A percentile compares a stretch with the other conserved stretches of the same genome.
These are phyloP conservation scores for Branchipolynoe longqiensis DNA, from an alignment of 2,888 invertebrate genomes.

Conservation along the genomic window DNA sequence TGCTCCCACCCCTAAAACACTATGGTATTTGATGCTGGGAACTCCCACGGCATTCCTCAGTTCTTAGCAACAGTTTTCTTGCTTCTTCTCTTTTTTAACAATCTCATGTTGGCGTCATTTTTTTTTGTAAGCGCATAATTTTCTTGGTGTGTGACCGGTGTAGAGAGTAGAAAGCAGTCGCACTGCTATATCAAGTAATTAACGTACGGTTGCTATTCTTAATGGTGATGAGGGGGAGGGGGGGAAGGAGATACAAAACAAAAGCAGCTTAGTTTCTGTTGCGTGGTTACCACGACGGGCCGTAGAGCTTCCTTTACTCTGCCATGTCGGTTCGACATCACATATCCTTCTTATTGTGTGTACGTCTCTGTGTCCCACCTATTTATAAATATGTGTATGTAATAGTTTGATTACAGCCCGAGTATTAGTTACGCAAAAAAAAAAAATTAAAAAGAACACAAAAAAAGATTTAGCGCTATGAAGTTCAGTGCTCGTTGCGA, in stretches of 20 bases:
- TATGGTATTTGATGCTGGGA: conserved; percentile 2
- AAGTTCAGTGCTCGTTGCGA: conserved; percentile 32
- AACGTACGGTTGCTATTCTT: neutral
- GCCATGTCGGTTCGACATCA: conserved; percentile 51
- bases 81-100: conserved; percentile 47
- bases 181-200: conserved; percentile 47
- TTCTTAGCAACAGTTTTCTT: conserved; percentile 36
- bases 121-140: conserved; percentile 49
- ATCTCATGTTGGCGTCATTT: conserved; percentile 49
- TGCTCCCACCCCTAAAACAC: neutral
- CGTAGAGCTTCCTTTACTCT: conserved; percentile 26
- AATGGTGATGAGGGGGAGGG: neutral
- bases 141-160: conserved; percentile 51
- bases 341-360: conserved; percentile 56
- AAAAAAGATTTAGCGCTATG: conserved; percentile 30
- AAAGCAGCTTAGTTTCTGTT: conserved; percentile 36
- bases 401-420: conserved; percentile 45
- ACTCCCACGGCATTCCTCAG: conserved; percentile 13
- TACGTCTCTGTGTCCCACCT: conserved; percentile 55
- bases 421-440: conserved; percentile 54
- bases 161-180: conserved; percentile 48
- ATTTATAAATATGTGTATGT: conserved; percentile 54
- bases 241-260: no score
- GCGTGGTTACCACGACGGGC: neutral
- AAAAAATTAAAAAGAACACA: no score